Percentiles rank a stretch among this genome's conserved stretches.
Evolutionary conservation across 2,113 vertebrate species (phyloP).

Genomic region (Oostethus manadensis): DNA sequence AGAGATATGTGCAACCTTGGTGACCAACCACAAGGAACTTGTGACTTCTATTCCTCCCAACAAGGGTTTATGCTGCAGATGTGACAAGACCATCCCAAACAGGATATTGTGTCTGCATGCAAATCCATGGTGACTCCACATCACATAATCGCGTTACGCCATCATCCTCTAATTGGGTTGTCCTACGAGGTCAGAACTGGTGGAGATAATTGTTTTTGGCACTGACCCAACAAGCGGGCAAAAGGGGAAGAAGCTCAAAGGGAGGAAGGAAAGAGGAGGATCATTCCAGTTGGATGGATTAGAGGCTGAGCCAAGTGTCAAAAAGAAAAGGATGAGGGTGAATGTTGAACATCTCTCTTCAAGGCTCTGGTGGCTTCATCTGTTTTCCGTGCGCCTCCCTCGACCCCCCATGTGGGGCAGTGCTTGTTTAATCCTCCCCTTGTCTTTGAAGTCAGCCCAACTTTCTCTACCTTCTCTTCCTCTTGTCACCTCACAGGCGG

Average conservation of each 20-base stretch:
- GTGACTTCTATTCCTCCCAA: too few relatives aligned
- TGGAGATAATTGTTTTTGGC: not conserved
- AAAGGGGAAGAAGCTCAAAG: not conserved
- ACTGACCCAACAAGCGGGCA: not conserved
- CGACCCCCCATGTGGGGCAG: conserved; percentile 4
- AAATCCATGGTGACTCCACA: not conserved
- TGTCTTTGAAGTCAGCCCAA: conserved; percentile 37
- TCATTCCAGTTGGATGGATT: too few relatives aligned
- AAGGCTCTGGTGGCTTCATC: too few relatives aligned
- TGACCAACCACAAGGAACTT: too few relatives aligned
- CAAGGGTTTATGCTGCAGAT: too few relatives aligned
- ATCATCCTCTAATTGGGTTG: conserved; percentile 1
- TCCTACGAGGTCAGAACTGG: conserved; percentile 2
- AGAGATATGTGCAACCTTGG: too few relatives aligned
- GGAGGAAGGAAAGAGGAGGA: too few relatives aligned
- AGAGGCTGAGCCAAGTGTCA: not conserved
- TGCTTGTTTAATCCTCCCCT: conserved; percentile 26
- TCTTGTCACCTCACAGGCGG: conserved; percentile 3
- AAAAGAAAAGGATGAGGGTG: not conserved
- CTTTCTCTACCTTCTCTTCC: conserved; percentile 21
- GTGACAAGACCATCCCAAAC: too few relatives aligned
- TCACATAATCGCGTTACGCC: conserved; percentile 3
- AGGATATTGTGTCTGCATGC: not conserved
- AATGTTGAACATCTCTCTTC: not conserved
- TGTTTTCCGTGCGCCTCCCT: not conserved